Evolutionary conservation across 2,888 invertebrate species (phyloP).

Genomic region (Troides helena): DNA sequence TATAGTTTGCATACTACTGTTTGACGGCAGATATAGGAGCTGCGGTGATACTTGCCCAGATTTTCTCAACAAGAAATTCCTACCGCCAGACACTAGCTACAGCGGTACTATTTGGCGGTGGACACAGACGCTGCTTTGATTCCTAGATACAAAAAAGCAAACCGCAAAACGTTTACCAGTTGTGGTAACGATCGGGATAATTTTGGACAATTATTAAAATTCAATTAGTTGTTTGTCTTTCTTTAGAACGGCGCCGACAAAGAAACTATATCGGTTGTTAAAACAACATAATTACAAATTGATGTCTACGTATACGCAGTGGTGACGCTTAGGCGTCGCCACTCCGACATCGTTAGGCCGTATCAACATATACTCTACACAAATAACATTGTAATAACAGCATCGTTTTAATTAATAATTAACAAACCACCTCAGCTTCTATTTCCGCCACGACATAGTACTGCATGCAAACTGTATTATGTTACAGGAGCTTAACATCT

Average conservation of each 20-base stretch:
- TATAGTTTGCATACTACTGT: too few relatives aligned
- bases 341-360: background rate
- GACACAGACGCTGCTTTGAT: too few relatives aligned
- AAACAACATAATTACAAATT: slow-evolving; percentile 25
- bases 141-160: too few relatives aligned
- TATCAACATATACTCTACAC: background rate
- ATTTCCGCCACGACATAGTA: too few relatives aligned
- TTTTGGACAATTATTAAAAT: slow-evolving; percentile 27
- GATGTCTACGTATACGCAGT: slow-evolving; percentile 7
- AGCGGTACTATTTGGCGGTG: too few relatives aligned
- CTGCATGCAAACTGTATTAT: too few relatives aligned
- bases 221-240: slow-evolving; percentile 31
- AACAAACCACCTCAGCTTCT: too few relatives aligned
- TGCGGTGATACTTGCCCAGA: too few relatives aligned
- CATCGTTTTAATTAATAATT: background rate
- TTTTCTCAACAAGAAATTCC: too few relatives aligned
- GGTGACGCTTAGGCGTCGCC: background rate
- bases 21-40: too few relatives aligned
- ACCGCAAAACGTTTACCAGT: background rate
- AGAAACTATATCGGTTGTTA: slow-evolving; percentile 21
- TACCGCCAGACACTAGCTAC: too few relatives aligned
- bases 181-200: slow-evolving; percentile 36
- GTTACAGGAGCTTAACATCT: too few relatives aligned
- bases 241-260: slow-evolving; percentile 34
- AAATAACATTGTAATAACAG: background rate